A percentile compares a stretch with the other conserved stretches of the same genome.
phyloP scores from a whole-genome alignment of 2,113 vertebrate species.

The Labeo catla region DNA sequence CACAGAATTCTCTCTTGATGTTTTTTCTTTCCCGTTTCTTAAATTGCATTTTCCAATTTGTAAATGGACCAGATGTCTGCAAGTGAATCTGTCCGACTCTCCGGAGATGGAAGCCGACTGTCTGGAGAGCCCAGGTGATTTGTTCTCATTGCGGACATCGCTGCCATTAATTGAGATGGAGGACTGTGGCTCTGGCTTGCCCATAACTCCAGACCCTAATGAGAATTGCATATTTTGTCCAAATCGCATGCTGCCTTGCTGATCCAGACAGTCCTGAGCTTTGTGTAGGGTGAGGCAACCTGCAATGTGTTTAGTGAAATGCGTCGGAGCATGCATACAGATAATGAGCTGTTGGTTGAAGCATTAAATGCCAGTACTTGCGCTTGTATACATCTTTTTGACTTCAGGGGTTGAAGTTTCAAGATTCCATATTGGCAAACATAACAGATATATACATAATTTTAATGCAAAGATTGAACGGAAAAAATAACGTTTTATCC shows the following conservation, averaged over 20 bases:
- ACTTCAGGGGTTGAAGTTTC: conserved; percentile 3
- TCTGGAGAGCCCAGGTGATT: conserved; percentile 52
- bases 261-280: conserved; percentile 12
- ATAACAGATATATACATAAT: not conserved
- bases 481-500: too few relatives aligned
- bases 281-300: conserved; percentile 7
- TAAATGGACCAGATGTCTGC: conserved; percentile 66
- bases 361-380: not conserved
- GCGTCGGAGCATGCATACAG: conserved; percentile 29
- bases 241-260: conserved; percentile 21
- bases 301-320: conserved; percentile 41
- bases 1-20: not conserved
- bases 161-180: conserved; percentile 61
- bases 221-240: conserved; percentile 57
- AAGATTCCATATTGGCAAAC: not conserved
- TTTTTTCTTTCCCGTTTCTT: not conserved
- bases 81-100: conserved; percentile 60
- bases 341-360: conserved; percentile 41
- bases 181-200: conserved; percentile 45
- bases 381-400: conserved; percentile 32
- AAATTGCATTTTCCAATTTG: conserved; percentile 65
- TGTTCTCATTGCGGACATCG: conserved; percentile 60
- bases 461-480: too few relatives aligned
- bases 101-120: conserved; percentile 50
- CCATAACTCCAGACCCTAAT: conserved; percentile 54